These are phyloP conservation scores for Sardinella longiceps DNA, from an alignment of 2,797 vertebrate species.

Conservation along the genomic window DNA sequence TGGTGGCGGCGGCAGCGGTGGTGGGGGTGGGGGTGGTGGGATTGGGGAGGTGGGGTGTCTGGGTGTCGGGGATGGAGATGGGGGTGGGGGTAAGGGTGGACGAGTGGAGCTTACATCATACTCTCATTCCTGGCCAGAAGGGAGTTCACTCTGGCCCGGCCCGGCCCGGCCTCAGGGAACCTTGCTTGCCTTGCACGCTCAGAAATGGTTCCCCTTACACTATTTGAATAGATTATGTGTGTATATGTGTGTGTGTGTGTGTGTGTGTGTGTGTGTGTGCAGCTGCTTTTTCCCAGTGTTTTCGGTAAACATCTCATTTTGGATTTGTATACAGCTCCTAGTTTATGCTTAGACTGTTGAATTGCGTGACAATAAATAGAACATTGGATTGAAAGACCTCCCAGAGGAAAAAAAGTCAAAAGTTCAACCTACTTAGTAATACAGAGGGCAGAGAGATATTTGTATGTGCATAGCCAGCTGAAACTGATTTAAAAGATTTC, in stretches of 20 bases:
- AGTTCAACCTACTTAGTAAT: background rate
- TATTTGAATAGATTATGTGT: background rate
- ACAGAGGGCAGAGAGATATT: background rate
- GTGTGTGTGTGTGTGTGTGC: too few species aligned
- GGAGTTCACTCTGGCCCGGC: background rate
- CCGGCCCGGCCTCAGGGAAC: background rate
- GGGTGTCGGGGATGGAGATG: too few species aligned
- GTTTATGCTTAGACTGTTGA: background rate
- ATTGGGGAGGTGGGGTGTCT: background rate
- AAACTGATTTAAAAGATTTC: background rate
- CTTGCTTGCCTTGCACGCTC: background rate
- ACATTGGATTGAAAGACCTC: background rate
- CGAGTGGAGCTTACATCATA: slow-evolving; percentile 1
- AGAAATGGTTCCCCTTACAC: background rate
- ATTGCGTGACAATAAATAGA: slow-evolving; percentile 19
- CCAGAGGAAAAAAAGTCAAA: background rate
- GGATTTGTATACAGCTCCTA: background rate
- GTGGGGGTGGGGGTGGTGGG: background rate
- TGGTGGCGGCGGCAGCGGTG: background rate
- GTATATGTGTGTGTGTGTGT: too few species aligned
- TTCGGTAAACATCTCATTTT: slow-evolving; percentile 1
- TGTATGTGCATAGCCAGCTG: background rate
- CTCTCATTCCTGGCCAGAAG: background rate
- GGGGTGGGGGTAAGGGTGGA: slow-evolving; percentile 38
- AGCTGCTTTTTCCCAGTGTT: background rate